Base-by-base conservation (phyloP, 2,888 invertebrate genomes). In the Torymus auratus region DNA sequence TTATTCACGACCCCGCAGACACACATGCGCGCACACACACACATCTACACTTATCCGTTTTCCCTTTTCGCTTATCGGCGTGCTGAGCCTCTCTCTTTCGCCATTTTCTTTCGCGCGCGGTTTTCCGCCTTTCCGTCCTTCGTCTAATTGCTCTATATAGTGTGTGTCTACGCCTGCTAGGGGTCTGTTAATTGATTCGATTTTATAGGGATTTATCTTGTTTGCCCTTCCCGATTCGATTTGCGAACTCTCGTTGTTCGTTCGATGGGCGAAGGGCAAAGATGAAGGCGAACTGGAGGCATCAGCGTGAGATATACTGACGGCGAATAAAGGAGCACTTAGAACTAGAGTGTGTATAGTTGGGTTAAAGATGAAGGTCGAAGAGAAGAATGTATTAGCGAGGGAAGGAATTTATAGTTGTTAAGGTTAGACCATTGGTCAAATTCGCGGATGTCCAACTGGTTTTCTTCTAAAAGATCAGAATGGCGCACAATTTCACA, bases 1-100 rank as follows among this genome's bases (percentile, higher is more conserved):
- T 83, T 83, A 81, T 83, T 83, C 81, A 81, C 67, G 78, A 78
- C 52, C 60, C 73, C 20, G 68, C 72, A 62, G 69, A 53, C 23
- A 52, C 53, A 13, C 23, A 55, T 7, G 7, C 41, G 7, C 41
- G 7, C 41, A 7, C 7, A 41, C 41, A 41, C 7, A 41, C 7
- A 41, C 41, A 5, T 41, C 41, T 7, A 41, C 74, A 70, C 52
- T 79, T 73, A 79, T 79, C 73, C 72, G 62, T 78, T 78, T 78
- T 78, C 61, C 78, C 72, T 72, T 55, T 72, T 78, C 65, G 69
- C 50, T 75, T 15, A 62, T 67, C 77, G 50, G 55, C 14, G n/a
- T 17, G n/a, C 7, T 13, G 41, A 28, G 23, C 70, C 53, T 55
- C 70, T 64, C 62, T 65, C 23, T 15, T n/a, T 14, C 12, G 17